Conservation (phyloP, 2,888 invertebrate genomes). For the Meandrusa payeni region DNA sequence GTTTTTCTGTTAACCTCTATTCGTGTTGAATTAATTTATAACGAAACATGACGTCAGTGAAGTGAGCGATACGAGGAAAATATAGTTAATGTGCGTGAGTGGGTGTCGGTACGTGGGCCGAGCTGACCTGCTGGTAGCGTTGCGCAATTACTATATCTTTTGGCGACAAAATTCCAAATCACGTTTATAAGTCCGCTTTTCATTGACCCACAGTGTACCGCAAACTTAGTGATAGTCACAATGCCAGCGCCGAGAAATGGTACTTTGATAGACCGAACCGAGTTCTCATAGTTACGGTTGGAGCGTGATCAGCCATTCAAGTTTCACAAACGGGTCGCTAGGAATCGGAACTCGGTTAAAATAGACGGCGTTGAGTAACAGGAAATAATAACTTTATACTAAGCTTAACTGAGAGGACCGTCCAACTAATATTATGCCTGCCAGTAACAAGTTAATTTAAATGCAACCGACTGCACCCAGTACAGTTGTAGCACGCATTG, state of each 20-base stretch:
- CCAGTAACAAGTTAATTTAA: slow-evolving; percentile 80
- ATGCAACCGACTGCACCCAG: slow-evolving; percentile 70
- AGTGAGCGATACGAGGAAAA: slow-evolving; percentile 16
- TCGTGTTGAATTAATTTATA: slow-evolving; percentile 8
- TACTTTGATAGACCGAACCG: slow-evolving; percentile 56
- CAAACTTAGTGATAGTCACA: slow-evolving; percentile 35
- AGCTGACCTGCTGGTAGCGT: slow-evolving; percentile 17
- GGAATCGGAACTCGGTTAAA: slow-evolving; percentile 73
- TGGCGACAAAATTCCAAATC: slow-evolving; percentile 10
- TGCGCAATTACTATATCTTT: slow-evolving; percentile 16
- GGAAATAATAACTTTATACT: slow-evolving; percentile 79
- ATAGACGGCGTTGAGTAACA: slow-evolving; percentile 69
- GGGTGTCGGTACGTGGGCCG: slow-evolving; percentile 20
- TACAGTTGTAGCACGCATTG: slow-evolving; percentile 67
- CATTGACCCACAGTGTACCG: slow-evolving; percentile 11
- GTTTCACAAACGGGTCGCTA: slow-evolving; percentile 68
- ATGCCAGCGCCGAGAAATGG: slow-evolving; percentile 51
- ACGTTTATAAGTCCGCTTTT: background rate
- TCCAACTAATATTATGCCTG: slow-evolving; percentile 78
- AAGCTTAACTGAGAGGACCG: slow-evolving; percentile 69
- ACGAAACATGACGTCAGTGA: slow-evolving; percentile 15
- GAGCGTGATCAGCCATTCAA: slow-evolving; percentile 74
- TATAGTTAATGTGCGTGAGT: slow-evolving; percentile 16
- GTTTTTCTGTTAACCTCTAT: slow-evolving; percentile 1
- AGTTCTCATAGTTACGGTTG: slow-evolving; percentile 63